These are phyloP conservation scores for Leuciscus waleckii DNA, from an alignment of 2,797 vertebrate species.

Conservation along the genomic window DNA sequence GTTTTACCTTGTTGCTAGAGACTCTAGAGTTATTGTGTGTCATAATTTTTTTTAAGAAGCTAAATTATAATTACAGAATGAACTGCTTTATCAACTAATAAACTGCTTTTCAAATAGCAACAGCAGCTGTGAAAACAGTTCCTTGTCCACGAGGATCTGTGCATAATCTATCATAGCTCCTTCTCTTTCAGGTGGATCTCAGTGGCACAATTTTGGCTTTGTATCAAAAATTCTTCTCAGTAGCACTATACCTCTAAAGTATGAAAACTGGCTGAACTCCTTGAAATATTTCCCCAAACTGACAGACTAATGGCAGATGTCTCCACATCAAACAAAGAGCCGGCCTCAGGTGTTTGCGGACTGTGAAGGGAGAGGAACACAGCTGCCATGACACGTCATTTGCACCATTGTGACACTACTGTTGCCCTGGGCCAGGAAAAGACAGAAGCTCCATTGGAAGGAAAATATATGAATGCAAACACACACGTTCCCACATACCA, in stretches of 20 bases:
- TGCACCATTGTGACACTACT: conserved; percentile 71
- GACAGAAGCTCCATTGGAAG: conserved; percentile 61
- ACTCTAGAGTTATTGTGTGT: not conserved
- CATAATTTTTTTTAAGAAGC: not conserved
- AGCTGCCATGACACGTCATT: conserved; percentile 72
- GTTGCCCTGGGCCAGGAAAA: conserved; percentile 65
- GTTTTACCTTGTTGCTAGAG: not conserved
- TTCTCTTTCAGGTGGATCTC: conserved; percentile 49
- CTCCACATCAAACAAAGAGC: conserved; percentile 74
- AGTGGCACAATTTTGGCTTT: conserved; percentile 59
- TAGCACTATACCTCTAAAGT: conserved; percentile 56
- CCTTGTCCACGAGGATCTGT: conserved; percentile 17
- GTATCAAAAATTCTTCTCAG: conserved; percentile 61
- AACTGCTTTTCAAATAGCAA: not conserved
- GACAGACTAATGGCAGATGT: conserved; percentile 71
- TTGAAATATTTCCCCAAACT: conserved; percentile 62
- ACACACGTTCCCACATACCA: conserved; percentile 37
- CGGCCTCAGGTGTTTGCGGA: conserved; percentile 71
- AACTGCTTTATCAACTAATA: not conserved
- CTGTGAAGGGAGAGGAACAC: conserved; percentile 64
- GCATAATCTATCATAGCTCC: conserved; percentile 38
- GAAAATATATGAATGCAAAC: conserved; percentile 26
- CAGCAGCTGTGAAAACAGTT: conserved; percentile 33
- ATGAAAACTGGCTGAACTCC: conserved; percentile 21
- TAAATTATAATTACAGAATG: not conserved